Percentiles rank a stretch among this genome's conserved stretches.
Evolutionary conservation across 2,888 invertebrate genomes (phyloP).

Genomic region (Habroteleia sp.): DNA sequence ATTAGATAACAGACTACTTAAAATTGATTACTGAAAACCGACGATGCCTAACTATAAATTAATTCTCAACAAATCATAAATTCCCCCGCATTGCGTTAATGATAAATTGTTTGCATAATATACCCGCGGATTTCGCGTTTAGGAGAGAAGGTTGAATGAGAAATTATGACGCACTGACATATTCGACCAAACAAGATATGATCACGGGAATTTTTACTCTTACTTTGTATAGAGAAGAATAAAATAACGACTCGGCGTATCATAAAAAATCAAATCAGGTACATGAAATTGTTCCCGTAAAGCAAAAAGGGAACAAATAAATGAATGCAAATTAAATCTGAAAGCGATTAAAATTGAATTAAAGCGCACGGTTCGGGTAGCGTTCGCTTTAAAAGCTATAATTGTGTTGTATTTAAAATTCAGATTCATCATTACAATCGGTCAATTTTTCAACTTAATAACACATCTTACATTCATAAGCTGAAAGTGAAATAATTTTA

Average conservation of each 20-base stretch:
- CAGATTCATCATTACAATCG: not conserved
- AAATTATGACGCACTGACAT: not conserved
- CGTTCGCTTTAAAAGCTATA: not conserved
- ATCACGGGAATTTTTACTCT: too few relatives aligned
- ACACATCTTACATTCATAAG: conserved; percentile 5
- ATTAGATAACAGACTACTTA: too few relatives aligned
- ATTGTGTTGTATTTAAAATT: conserved; percentile 12
- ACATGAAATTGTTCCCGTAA: not conserved
- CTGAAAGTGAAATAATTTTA: conserved; percentile 8
- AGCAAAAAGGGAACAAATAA: not conserved
- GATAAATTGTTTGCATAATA: conserved; percentile 3
- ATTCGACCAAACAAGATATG: not conserved
- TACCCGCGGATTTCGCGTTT: not conserved
- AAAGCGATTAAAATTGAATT: conserved; percentile 4
- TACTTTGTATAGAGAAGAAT: too few relatives aligned
- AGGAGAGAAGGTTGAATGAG: not conserved
- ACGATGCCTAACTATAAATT: too few relatives aligned
- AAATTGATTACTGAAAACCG: too few relatives aligned
- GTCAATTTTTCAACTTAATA: conserved; percentile 6
- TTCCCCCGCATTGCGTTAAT: conserved; percentile 2
- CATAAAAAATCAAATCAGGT: too few relatives aligned
- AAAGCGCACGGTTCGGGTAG: not conserved
- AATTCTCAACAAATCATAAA: too few relatives aligned
- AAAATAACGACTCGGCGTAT: too few relatives aligned
- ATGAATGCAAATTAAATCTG: conserved; percentile 13